Percentiles rank a stretch among this genome's conserved stretches.
These are phyloP conservation scores for Molossus molossus DNA, from an alignment of 2,797 vertebrate genomes.

Conservation along the genomic window DNA sequence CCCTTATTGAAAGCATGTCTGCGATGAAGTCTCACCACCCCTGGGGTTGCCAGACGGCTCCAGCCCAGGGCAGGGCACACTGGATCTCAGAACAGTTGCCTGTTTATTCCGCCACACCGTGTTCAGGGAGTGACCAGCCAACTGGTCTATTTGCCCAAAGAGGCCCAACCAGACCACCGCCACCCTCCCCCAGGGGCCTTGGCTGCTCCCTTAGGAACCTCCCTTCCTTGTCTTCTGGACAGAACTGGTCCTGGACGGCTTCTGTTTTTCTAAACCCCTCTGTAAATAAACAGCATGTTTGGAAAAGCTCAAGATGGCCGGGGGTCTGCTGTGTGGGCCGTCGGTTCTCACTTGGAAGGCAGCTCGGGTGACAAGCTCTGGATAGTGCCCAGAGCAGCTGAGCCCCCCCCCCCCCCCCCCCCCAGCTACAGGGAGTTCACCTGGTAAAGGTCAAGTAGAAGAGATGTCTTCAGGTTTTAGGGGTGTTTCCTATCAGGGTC, in stretches of 20 bases:
- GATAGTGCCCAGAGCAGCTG: not conserved
- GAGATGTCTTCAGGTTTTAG: not conserved
- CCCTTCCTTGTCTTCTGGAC: slow-evolving; percentile 31
- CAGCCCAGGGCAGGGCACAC: not conserved
- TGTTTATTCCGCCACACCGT: not conserved
- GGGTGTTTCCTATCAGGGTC: not conserved
- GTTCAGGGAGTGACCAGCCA: not conserved
- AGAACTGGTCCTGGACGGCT: not conserved
- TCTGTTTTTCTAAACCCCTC: slow-evolving; percentile 8
- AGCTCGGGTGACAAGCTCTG: not conserved
- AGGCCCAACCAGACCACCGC: not conserved
- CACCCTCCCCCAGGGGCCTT: not conserved
- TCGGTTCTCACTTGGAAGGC: not conserved
- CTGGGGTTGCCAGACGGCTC: not conserved
- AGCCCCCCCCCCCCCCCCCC: not conserved
- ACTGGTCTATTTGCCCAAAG: not conserved
- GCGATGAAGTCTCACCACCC: not conserved
- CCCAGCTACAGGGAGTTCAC: not conserved
- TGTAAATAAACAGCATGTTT: slow-evolving; percentile 32
- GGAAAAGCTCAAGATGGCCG: not conserved
- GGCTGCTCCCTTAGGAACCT: slow-evolving; percentile 32
- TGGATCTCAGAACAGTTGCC: not conserved
- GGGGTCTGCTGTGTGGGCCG: not conserved
- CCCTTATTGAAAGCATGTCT: not conserved
- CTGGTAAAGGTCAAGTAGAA: not conserved